Base-by-base conservation (phyloP, 2,888 invertebrate genomes). In the Lagria hirta region DNA sequence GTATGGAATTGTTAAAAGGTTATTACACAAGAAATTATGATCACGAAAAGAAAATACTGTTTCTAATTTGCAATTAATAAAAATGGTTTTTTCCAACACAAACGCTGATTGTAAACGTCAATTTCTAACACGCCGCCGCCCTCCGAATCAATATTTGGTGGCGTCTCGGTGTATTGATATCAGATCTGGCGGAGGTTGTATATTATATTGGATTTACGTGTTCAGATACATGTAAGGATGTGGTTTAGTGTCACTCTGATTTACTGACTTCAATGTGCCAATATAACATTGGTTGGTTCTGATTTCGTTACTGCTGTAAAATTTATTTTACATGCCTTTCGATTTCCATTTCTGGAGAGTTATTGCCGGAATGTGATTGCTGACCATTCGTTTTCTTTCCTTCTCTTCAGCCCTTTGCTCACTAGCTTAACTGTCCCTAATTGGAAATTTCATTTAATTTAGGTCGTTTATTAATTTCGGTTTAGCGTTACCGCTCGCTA, bases 121-220 rank as follows among this genome's bases (percentile, higher is more conserved):
- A 54, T 53, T 58, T 48, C 41, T 14, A 18, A 18, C 30, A 43
- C 47, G 53, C 52, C 57, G 54, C 57, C 54, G 48, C 55, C 55
- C 48, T 48, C n/a, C 54, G 52, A 64, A 64, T 64, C 64, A 57
- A 64, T 64, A 61, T 64, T 60, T 55, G 58, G 51, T 57, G 59
- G 60, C 60, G 61, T 58, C 58, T 57, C 50, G 53, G 54, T 55
- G 59, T 62, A 64, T 63, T 60, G 63, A 63, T 65, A 65, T 64
- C 63, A 62, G 61, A 63, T 64, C 60, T 61, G 58, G 57, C 56
- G 57, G 55, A 59, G 60, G 63, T 61, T 65, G 65, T 66, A 65
- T 64, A 64, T 64, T 65, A 65, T 64, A 65, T 66, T 56, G 64
- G 64, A 64, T 65, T 65, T 65, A 62, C 62, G 62, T 65, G 63